Evolutionary conservation across 2,113 vertebrate species (phyloP), one percentile per base, ranked within the genome.

Genomic region (Calidris pugnax): DNA sequence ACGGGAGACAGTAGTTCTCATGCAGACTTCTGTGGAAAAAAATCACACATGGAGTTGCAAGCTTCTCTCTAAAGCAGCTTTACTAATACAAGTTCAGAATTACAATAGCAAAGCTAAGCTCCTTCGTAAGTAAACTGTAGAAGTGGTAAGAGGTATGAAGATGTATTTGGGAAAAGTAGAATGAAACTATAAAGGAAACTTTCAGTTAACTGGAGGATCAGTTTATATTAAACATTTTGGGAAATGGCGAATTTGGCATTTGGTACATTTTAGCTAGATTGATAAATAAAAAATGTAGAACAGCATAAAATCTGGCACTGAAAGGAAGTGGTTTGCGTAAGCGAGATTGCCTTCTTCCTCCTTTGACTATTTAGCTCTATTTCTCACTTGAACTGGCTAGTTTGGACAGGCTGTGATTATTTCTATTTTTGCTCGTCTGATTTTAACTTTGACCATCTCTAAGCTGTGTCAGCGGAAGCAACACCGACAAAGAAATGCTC

Each of bases 361-460:
- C 57, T 76, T 30, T 28, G 20, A 69, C 6, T 67, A 33, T 63
- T 79, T 68, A 72, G 12, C 33, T 74, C 57, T 74, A 2, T 86
- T 92, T 88, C 33, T 62, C 41, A 48, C 50, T 86, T 80, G 50
- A 83, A 71, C 43, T 83, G 50, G 19, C n/a, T 90, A 45, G 33
- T 77, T 93, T 57, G 35, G 63, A 35, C 75, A 77, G 41, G n/a
- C 71, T 83, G 23, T 72, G 45, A 73, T 88, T 7, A 71, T 86
- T 69, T 88, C 75, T 81, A 3, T 18, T 80, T 86, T 83, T 88
- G 9, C 14, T 74, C n/a, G n/a, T 69, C 27, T 73, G 39, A 8
- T 92, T 96, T 93, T 88, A 63, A 74, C 63, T 85, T 80, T 50
- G 76, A 47, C 72, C 41, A 63, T 83, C 39, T 92, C 72, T 69